Conservation (phyloP, 2,113 vertebrate genomes). For the Heteronetta atricapilla region DNA sequence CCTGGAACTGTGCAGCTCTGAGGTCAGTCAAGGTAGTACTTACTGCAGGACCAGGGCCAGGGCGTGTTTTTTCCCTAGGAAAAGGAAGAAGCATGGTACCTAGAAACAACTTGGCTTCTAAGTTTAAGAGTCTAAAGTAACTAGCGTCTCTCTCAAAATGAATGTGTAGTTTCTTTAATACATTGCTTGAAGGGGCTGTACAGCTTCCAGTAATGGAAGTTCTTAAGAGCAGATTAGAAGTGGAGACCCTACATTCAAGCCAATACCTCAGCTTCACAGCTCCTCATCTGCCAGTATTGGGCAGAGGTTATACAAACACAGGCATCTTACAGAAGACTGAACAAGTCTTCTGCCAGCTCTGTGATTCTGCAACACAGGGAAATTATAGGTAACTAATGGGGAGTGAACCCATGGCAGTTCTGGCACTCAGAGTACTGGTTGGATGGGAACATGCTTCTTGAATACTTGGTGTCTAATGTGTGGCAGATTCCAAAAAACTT, state of each 20-base stretch:
- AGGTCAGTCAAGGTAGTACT: not conserved
- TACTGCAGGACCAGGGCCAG: not conserved
- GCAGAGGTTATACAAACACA: fast-evolving
- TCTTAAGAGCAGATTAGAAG: not conserved
- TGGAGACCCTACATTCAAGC: not conserved
- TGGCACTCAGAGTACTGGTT: not conserved
- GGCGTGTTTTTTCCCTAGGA: not conserved
- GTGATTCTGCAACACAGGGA: not conserved
- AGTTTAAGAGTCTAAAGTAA: not conserved
- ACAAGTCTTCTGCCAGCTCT: not conserved
- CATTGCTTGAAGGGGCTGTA: not conserved
- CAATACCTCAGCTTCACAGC: not conserved
- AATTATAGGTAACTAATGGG: not conserved
- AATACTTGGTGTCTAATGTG: not conserved
- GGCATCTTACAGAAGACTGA: not conserved
- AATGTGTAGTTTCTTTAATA: not conserved
- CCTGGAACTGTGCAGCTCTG: not conserved
- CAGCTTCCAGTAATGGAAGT: not conserved
- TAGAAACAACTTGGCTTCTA: not conserved
- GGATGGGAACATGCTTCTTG: not conserved
- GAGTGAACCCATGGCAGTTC: not conserved
- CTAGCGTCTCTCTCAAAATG: not conserved
- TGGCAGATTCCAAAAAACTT: not conserved
- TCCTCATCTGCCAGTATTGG: not conserved
- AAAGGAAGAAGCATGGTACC: not conserved